These are phyloP conservation scores for Haliclona indistincta DNA, from an alignment of 37 sponge, comb jelly and placozoan species.

Conservation along the genomic window DNA sequence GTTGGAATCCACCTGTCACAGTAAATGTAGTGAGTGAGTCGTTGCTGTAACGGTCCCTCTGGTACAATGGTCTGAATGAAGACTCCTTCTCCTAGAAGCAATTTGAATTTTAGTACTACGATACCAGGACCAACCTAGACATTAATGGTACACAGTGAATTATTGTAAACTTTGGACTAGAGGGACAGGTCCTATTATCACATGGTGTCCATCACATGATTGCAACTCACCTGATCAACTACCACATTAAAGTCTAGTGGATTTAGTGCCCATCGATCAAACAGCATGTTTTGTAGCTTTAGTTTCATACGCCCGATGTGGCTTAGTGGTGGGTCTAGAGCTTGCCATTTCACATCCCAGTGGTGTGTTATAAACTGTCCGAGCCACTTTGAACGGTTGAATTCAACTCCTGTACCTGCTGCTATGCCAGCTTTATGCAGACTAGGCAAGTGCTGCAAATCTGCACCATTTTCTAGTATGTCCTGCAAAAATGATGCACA, in stretches of 20 bases:
- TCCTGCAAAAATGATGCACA: constrained; percentile 35
- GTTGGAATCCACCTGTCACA: constrained; percentile 39
- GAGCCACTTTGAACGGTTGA: background rate
- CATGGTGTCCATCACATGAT: background rate
- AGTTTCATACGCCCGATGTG: constrained; percentile 34
- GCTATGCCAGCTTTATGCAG: constrained; percentile 47
- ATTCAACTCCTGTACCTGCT: constrained; percentile 15
- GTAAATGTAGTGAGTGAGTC: constrained; percentile 39
- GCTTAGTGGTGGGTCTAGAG: background rate
- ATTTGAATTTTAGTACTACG: constrained; percentile 31
- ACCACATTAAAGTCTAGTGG: background rate
- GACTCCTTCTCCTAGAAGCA: constrained; percentile 31
- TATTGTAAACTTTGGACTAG: background rate
- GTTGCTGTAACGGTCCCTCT: constrained; percentile 56
- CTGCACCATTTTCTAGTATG: constrained; percentile 70
- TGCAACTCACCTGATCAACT: constrained; percentile 25
- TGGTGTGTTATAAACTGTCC: background rate
- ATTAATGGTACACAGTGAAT: background rate
- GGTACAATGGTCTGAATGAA: constrained; percentile 51
- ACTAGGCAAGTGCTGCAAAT: constrained; percentile 44
- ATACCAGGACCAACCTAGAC: constrained; percentile 60
- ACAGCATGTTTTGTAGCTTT: constrained; percentile 2
- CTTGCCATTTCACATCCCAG: background rate
- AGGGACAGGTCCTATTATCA: background rate
- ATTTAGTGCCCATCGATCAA: constrained; percentile 19